Evolutionary conservation across 2,888 invertebrate species (phyloP).

Genomic region (Frankliniella intonsa): DNA sequence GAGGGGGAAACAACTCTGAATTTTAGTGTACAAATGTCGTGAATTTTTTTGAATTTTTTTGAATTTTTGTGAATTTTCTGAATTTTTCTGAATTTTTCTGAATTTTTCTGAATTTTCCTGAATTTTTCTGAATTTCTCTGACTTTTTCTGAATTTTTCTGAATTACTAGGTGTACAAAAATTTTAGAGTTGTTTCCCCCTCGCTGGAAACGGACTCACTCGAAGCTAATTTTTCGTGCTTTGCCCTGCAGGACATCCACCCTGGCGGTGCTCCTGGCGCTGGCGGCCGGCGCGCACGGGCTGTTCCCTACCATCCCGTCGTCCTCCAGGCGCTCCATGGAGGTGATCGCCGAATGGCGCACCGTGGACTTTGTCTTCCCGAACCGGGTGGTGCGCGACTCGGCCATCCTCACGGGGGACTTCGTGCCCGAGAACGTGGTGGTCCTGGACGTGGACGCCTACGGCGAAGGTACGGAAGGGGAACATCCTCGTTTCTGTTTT

Average conservation of each 20-base stretch:
- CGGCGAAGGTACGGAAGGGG: conserved; percentile 37
- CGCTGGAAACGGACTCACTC: no score
- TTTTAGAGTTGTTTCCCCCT: no score
- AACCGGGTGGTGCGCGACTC: conserved; percentile 37
- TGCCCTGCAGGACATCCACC: neutral
- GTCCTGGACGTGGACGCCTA: conserved; percentile 40
- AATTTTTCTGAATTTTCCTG: no score
- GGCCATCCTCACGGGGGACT: conserved; percentile 37
- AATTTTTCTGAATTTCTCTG: no score
- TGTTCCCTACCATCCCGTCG: neutral
- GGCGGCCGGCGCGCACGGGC: neutral
- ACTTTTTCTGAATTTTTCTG: no score
- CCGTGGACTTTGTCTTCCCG: conserved; percentile 40
- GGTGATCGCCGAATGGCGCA: conserved; percentile 37
- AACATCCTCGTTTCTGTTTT: neutral
- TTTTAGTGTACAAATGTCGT: no score
- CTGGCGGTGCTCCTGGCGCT: neutral
- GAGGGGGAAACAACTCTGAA: no score
- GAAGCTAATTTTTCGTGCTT: neutral
- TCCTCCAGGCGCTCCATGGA: conserved; percentile 34
- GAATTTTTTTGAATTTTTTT: no score
- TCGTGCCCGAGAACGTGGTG: conserved; percentile 40
- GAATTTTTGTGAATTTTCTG: no score
- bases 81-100: no score
- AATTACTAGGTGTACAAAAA: no score